Percentiles rank a stretch among this genome's conserved stretches.
These are phyloP conservation scores for Caenorhabditis imperialis DNA, from an alignment of 2,888 invertebrate genomes.

Conservation along the genomic window DNA sequence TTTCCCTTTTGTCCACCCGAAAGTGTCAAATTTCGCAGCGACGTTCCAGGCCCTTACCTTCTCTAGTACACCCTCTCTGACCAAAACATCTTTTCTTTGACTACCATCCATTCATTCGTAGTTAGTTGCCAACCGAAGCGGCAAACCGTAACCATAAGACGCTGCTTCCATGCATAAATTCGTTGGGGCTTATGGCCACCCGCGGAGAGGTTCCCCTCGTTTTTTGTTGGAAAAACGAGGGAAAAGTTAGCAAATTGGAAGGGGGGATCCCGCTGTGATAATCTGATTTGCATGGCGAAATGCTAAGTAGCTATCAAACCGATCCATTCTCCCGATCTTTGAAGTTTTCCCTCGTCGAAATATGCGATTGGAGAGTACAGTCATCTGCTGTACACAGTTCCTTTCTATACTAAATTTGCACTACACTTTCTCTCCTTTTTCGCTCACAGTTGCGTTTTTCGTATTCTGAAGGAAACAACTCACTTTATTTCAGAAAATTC, in stretches of 20 bases:
- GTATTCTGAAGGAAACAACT: neutral
- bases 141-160: conserved; percentile 53
- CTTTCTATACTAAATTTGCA: neutral
- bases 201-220: conserved; percentile 13
- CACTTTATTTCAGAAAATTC: conserved; percentile 1
- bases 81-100: conserved; percentile 28
- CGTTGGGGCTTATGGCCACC: conserved; percentile 42
- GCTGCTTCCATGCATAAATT: conserved; percentile 4
- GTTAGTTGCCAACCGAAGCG: conserved; percentile 42
- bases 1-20: conserved; percentile 21
- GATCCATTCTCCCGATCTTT: neutral
- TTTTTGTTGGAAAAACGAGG: conserved; percentile 13
- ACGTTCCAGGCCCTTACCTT: conserved; percentile 50
- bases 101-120: neutral
- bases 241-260: conserved; percentile 23
- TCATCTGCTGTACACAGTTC: conserved; percentile 5
- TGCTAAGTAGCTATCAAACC: too few relatives aligned
- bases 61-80: conserved; percentile 37
- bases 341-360: neutral
- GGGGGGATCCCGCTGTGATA: conserved; percentile 38
- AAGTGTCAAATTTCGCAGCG: conserved; percentile 41
- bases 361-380: neutral
- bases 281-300: conserved; percentile 5
- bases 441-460: neutral
- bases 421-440: conserved; percentile 2